Conservation (phyloP, 2,888 invertebrate genomes). For the Phania funesta region DNA sequence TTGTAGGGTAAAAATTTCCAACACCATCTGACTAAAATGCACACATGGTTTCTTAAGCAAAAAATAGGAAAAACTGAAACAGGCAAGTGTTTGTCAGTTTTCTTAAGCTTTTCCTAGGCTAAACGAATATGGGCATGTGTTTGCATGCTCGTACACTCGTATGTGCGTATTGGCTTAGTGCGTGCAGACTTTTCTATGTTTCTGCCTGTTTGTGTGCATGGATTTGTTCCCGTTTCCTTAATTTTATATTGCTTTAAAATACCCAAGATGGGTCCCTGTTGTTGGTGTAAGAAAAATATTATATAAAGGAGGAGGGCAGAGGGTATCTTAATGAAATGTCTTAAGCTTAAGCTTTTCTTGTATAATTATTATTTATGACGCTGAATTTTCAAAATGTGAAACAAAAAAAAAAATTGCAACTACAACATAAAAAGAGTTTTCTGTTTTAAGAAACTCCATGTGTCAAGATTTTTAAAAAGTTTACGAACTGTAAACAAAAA, state of each 20-base stretch:
- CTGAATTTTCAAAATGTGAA: slow-evolving; percentile 30
- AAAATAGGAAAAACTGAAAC: neutral
- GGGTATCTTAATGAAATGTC: slow-evolving; percentile 65
- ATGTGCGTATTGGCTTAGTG: slow-evolving; percentile 41
- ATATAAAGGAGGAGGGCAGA: slow-evolving; percentile 32
- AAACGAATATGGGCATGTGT: slow-evolving; percentile 53
- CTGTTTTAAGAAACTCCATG: neutral
- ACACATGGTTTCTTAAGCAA: slow-evolving; percentile 66
- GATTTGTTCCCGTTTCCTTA: slow-evolving; percentile 15
- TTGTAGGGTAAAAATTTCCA: slow-evolving; percentile 40
- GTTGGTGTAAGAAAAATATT: neutral
- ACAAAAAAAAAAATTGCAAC: slow-evolving; percentile 29
- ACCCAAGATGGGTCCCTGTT: slow-evolving; percentile 48
- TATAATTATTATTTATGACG: slow-evolving; percentile 68
- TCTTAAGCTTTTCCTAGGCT: slow-evolving; percentile 65
- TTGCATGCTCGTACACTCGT: neutral
- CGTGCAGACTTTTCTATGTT: slow-evolving; percentile 24
- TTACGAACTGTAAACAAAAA: slow-evolving; percentile 10
- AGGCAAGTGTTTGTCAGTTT: slow-evolving; percentile 61
- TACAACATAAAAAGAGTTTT: slow-evolving; percentile 30
- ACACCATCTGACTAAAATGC: slow-evolving; percentile 55
- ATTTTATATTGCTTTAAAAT: slow-evolving; percentile 42
- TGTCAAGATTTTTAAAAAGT: slow-evolving; percentile 22
- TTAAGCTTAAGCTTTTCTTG: slow-evolving; percentile 67
- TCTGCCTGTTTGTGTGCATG: neutral